Evolutionary conservation across 2,797 vertebrate genomes (phyloP).

Genomic region (Leptoclinus maculatus): DNA sequence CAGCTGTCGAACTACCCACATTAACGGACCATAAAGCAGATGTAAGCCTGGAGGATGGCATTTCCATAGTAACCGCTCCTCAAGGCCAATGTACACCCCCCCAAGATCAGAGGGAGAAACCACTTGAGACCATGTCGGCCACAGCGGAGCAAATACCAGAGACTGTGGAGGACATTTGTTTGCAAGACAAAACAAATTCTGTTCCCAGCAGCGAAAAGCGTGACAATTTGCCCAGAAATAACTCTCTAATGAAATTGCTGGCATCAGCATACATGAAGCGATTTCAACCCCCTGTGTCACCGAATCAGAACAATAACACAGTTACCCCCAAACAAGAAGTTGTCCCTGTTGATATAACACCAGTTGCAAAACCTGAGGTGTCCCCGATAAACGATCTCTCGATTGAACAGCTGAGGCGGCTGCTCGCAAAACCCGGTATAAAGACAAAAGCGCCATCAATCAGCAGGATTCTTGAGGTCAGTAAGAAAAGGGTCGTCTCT

Average conservation of each 20-base stretch:
- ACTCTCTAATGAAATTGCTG: constrained; percentile 80
- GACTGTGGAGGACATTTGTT: constrained; percentile 35
- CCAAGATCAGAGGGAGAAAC: constrained; percentile 44
- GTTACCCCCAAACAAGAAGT: constrained; percentile 73
- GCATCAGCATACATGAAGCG: constrained; percentile 82
- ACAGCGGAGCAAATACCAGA: constrained; percentile 40
- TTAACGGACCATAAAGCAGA: constrained; percentile 42
- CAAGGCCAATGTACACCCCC: constrained; percentile 32
- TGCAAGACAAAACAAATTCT: constrained; percentile 39
- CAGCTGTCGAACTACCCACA: constrained; percentile 39
- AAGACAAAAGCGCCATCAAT: constrained; percentile 75
- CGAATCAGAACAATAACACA: constrained; percentile 28
- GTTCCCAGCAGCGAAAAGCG: constrained; percentile 23
- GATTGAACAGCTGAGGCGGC: constrained; percentile 68
- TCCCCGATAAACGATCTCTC: constrained; percentile 54
- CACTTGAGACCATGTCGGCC: constrained; percentile 36
- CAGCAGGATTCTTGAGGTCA: constrained; percentile 70
- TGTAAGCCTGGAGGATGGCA: constrained; percentile 39
- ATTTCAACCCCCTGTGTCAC: constrained; percentile 45
- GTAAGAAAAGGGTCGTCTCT: constrained; percentile 77
- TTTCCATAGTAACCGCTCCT: constrained; percentile 49
- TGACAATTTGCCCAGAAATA: constrained; percentile 53
- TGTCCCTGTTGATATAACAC: constrained; percentile 68
- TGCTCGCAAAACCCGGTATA: constrained; percentile 67
- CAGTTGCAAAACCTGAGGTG: constrained; percentile 33